These are phyloP conservation scores for Cryptosula pallasiana DNA, from an alignment of 2,888 invertebrate genomes.

Conservation along the genomic window DNA sequence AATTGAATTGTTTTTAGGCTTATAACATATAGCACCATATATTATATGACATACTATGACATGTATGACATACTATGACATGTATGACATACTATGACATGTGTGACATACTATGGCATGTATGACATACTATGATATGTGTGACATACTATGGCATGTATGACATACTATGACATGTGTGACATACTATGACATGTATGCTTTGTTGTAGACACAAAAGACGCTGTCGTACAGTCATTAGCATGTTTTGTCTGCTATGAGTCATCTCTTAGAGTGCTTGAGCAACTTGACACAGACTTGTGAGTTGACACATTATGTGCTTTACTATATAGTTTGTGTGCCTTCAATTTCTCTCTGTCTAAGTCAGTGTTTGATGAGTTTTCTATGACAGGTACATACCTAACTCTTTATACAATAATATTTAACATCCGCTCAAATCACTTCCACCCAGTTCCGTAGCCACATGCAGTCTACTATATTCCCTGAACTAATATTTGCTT, in stretches of 20 bases:
- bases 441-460: no score
- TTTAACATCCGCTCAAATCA: no score
- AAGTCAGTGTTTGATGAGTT: no score
- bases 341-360: no score
- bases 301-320: constrained; percentile 47
- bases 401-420: no score
- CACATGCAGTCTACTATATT: no score
- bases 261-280: constrained; percentile 66
- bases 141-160: not conserved
- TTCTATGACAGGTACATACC: no score
- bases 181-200: not conserved
- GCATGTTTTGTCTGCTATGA: constrained; percentile 73
- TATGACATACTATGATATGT: not conserved
- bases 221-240: constrained; percentile 69
- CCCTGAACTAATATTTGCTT: no score
- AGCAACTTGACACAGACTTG: constrained; percentile 63
- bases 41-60: not conserved
- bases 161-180: not conserved
- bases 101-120: not conserved
- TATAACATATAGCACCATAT: not conserved
- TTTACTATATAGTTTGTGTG: no score
- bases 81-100: not conserved
- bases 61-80: not conserved
- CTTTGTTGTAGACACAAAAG: constrained; percentile 61
- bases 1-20: not conserved